Evolutionary conservation across 2,888 invertebrate species (phyloP).

Genomic region (Drosophila quasianomalipes): DNA sequence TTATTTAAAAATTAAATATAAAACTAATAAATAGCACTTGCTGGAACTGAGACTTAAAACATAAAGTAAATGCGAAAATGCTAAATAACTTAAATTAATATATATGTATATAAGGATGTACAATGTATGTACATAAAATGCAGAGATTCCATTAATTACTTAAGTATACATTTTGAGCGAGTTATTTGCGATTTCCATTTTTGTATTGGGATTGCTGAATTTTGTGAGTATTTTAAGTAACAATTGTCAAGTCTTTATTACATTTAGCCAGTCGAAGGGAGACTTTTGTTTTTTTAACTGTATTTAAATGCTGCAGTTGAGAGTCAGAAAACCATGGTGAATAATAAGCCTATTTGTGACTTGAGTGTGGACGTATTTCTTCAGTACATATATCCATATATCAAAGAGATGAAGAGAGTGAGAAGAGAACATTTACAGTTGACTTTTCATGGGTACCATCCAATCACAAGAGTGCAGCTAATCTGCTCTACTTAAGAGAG

Average conservation of each 20-base stretch:
- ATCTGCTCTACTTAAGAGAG: neutral
- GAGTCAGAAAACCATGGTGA: constrained; percentile 36
- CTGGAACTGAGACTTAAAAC: constrained; percentile 15
- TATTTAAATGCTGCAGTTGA: constrained; percentile 40
- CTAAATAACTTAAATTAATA: constrained; percentile 35
- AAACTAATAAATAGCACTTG: constrained; percentile 29
- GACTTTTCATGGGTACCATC: neutral
- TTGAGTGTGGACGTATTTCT: constrained; percentile 44
- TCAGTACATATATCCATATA: constrained; percentile 17
- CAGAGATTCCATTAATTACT: constrained; percentile 25
- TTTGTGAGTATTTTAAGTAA: constrained; percentile 74
- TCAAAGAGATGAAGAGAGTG: neutral
- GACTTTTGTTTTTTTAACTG: constrained; percentile 14
- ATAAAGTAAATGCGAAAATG: constrained; percentile 24
- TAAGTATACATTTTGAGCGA: constrained; percentile 50
- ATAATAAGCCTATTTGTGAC: constrained; percentile 30
- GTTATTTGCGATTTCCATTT: constrained; percentile 19
- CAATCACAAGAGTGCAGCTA: constrained; percentile 1
- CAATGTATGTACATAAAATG: constrained; percentile 29
- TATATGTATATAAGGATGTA: constrained; percentile 27
- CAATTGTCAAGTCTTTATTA: constrained; percentile 68
- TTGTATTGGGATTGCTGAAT: constrained; percentile 31
- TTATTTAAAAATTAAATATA: constrained; percentile 11
- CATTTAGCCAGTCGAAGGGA: constrained; percentile 39
- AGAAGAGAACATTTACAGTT: neutral